Conservation (phyloP, 2,113 vertebrate genomes). For the Dicrurus megarhynchus region DNA sequence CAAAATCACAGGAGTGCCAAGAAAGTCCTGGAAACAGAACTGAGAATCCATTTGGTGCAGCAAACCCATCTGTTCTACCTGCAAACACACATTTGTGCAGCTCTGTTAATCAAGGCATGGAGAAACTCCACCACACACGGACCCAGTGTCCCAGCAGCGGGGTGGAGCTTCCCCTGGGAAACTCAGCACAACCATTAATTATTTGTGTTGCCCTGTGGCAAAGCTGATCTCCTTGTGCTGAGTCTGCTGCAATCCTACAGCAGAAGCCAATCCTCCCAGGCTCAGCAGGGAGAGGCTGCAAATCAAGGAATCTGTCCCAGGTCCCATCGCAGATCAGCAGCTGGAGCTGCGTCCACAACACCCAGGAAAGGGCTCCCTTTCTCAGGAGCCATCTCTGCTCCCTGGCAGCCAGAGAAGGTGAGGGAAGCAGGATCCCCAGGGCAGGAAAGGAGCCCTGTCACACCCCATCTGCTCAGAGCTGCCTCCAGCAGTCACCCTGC, state of each 20-base stretch:
- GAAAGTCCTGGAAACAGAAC: background rate
- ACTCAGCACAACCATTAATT: rapidly evolving
- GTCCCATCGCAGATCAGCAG: background rate
- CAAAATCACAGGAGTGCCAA: background rate
- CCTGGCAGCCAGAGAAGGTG: background rate
- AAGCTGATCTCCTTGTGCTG: background rate
- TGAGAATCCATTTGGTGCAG: background rate
- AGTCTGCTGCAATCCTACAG: rapidly evolving
- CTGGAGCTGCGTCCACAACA: rapidly evolving
- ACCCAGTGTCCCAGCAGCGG: background rate
- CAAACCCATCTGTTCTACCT: background rate
- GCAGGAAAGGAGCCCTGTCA: background rate
- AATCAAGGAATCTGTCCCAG: background rate
- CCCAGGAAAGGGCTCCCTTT: background rate
- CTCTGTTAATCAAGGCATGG: background rate
- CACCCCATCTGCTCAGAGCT: rapidly evolving
- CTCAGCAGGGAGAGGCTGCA: background rate
- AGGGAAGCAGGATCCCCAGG: background rate
- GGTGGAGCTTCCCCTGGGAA: background rate
- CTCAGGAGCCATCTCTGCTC: background rate
- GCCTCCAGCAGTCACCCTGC: background rate
- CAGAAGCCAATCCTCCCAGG: background rate
- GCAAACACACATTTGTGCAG: background rate
- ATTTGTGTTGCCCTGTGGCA: background rate
- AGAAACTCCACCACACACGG: background rate